Evolutionary conservation across 1,140 invertebrate species (phyloP), one percentile per base, ranked within the genome.

Genomic region (Gonioctena quinquepunctata): DNA sequence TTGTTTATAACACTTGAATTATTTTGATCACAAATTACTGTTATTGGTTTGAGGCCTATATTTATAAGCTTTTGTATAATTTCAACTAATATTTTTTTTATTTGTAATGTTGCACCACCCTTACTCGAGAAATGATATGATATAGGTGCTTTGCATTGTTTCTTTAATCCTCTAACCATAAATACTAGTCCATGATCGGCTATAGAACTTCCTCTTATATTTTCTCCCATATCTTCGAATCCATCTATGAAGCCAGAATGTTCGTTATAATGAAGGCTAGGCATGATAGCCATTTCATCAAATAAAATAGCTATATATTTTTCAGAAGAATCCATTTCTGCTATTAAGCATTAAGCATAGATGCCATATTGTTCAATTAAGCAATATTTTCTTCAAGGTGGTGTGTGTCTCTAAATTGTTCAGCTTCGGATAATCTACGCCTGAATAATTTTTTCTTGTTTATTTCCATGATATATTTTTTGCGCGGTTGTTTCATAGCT

Each of bases 201-300:
- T 23, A 26, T 11, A 59, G n/a, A 26, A 59, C 22, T 19, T 59
- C 13, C 56, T 22, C 62, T 64, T n/a, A n/a, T n/a, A 18, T 42
- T 49, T 19, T 50, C 42, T 16, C 5, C 48, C 18, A 52, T 64
- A 64, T 64, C 62, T 64, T 64, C 62, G 6, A 64, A 49, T 22
- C 62, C 27, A 11, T 64, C 62, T 64, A 49, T 23, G n/a, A 8
- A 26, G 5, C 62, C 62, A 21, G 19, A 49, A 50, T 64, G 48
- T 23, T 64, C 48, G 50, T 64, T 48, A 21, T 49, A 64, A n/a
- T 64, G 62, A 18, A 64, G 28, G n/a, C 60, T 62, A 11, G 60
- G 60, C 60, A 62, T 62, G 33, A 62, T 62, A 18, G 19, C 16
- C 62, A 64, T 64, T 50, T 64, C 62, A 64, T 64, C 62, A 64